Evolutionary conservation across 2,888 invertebrate species (phyloP), one percentile per base, ranked within the genome.

Genomic region (Anoplius nigerrimus): DNA sequence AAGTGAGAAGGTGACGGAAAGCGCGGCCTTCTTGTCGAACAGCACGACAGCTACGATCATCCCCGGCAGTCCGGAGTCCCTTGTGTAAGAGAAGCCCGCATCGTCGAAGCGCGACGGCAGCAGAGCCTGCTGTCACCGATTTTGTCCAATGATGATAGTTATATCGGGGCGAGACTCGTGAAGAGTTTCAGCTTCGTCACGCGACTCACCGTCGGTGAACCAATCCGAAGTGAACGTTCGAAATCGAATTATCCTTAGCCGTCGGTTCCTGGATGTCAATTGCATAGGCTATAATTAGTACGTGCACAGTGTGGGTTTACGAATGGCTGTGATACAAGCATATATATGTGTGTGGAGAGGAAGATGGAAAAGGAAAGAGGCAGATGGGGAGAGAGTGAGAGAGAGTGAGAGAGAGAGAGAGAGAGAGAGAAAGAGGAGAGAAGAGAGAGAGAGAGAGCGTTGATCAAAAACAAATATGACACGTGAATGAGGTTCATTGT

Each of bases 1-100:
- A 53, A 81, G 78, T 56, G 76, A 72, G 58, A 88, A 88, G 74
- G 86, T 87, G 52, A 59, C 80, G 15, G 88, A 87, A 67, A 88
- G 84, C 76, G 87, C 86, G 4, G 79, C 79, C 0, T 71, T 88
- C 11, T 63, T 87, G 55, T 81, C 82, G 48, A 79, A 86, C 65
- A 82, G 75, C 62, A 72, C 82, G 34, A 59, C 80, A 16, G 75
- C 85, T 3, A 79, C 85, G 54, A 84, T 83, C 54, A 78, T 85
- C 53, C 77, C 85, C 16, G 72, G 81, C 46, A 86, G 82, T 72
- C 81, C 82, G 6, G 86, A 87, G 69, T 81, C 84, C 62, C 76
- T 82, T 54, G 80, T 83, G 55, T 85, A 77, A 67, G 53, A 24
- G 42, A 63, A 61, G 56, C 56, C 61, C 21, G 55, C 46, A 67